Conservation (phyloP, 2,113 vertebrate species). For the Sardina pilchardus region DNA sequence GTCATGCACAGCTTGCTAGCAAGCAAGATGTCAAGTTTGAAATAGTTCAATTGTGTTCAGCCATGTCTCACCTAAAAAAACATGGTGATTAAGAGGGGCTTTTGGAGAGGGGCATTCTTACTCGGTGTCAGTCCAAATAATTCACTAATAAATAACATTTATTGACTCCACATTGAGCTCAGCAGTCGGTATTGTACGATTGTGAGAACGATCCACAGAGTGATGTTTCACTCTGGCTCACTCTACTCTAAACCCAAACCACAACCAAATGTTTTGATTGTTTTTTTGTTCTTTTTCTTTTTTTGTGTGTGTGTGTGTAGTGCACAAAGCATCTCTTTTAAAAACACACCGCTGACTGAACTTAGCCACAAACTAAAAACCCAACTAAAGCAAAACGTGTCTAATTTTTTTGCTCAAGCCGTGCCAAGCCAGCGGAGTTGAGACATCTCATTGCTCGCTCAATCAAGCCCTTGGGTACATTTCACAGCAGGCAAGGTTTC, state of each 20-base stretch:
- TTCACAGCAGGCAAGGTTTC: background rate
- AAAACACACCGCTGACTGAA: background rate
- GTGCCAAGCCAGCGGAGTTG: background rate
- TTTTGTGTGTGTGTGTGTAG: background rate
- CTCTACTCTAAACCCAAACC: background rate
- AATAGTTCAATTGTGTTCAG: background rate
- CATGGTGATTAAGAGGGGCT: background rate
- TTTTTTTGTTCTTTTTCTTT: background rate
- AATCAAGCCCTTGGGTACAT: background rate
- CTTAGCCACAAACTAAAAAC: background rate
- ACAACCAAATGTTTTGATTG: background rate
- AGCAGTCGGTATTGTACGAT: background rate
- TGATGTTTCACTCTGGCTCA: conserved; percentile 13
- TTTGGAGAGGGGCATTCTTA: background rate
- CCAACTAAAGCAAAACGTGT: background rate
- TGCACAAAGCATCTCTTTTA: conserved; percentile 2
- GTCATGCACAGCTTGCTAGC: background rate
- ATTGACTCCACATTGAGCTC: background rate
- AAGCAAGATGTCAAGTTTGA: background rate
- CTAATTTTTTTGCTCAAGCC: background rate
- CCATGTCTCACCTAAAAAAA: background rate
- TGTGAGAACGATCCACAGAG: background rate
- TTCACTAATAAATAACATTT: background rate
- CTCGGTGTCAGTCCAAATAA: background rate
- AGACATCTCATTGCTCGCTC: background rate